Evolutionary conservation across 2,888 invertebrate genomes (phyloP).

Genomic region (Amblyjoppa fuscipennis): DNA sequence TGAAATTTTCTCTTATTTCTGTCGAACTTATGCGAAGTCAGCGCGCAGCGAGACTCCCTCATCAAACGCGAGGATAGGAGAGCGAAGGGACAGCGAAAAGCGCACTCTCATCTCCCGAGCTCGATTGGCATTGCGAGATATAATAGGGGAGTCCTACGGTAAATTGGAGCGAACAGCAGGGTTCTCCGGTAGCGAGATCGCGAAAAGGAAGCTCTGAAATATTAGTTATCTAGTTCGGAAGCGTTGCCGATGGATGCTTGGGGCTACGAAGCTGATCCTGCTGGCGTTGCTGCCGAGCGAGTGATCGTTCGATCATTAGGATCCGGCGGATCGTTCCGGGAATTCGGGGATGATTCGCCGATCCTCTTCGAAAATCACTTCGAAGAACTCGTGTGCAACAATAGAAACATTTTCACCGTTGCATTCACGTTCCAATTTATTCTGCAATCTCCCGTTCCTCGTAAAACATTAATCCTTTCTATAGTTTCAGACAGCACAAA

Average conservation of each 20-base stretch:
- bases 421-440: constrained; percentile 27
- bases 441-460: neutral
- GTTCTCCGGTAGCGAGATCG: constrained; percentile 39
- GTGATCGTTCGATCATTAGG: constrained; percentile 49
- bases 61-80: constrained; percentile 10
- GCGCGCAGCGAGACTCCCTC: neutral
- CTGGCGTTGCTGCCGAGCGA: neutral
- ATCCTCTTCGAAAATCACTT: constrained; percentile 30
- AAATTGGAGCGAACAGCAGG: constrained; percentile 51
- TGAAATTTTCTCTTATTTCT: no score
- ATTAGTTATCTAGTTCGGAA: constrained; percentile 16
- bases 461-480: neutral
- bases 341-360: constrained; percentile 48
- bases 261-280: constrained; percentile 17
- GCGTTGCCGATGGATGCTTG: constrained; percentile 23
- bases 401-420: neutral
- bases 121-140: constrained; percentile 51
- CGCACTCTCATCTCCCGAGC: constrained; percentile 49
- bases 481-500: no score
- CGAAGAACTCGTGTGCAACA: constrained; percentile 34
- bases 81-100: constrained; percentile 14
- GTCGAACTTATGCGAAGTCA: no score
- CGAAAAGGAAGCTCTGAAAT: constrained; percentile 25
- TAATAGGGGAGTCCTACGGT: constrained; percentile 36
- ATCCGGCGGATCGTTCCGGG: constrained; percentile 48